Evolutionary conservation across 2,888 invertebrate genomes (phyloP), one percentile per base, ranked within the genome.

Genomic region (Leptodirus hochenwartii): DNA sequence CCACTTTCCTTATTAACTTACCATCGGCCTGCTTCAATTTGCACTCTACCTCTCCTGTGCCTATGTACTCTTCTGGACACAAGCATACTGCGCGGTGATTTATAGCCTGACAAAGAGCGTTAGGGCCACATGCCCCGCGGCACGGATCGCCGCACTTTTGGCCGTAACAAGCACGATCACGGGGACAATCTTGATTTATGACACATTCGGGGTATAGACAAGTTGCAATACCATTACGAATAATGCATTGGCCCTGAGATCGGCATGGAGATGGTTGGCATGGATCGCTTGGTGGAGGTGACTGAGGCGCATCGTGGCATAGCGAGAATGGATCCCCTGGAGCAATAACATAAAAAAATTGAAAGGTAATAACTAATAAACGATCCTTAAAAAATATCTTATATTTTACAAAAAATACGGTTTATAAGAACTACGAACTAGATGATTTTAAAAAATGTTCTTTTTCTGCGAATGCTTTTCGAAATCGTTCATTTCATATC

Each of bases 121-220:
- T 84, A 6, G 81, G 51, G 27, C 87, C 87, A 43, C 87, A 88
- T 9, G 79, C 73, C 39, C 75, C 77, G 31, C 69, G 61, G 47
- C 84, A 82, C 22, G 87, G 85, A 54, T 88, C 81, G 35, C 71
- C 64, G 46, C 88, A 90, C 48, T 77, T 78, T 40, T 81, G 81
- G 22, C 69, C 69, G 43, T 78, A 75, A 47, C 87, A 88, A 2
- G 81, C 75, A 41, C 74, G 69, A 39, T 81, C 71, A 32, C 78
- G 66, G 1, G 81, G 66, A 53, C 88, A 90, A 43, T 88, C 87
- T n/a, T 78, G 75, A 47, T 87, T 87, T 30, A 79, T 73, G 3
- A 87, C 61, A 51, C 88, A 88, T 53, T 87, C 88, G 1, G 85
- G 85, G 53, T 82, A 85, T 31, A 68, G 64, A 46, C 85, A 87